These are phyloP conservation scores for Cynopterus brachyotis DNA, from an alignment of 2,113 vertebrate genomes.

Conservation along the genomic window DNA sequence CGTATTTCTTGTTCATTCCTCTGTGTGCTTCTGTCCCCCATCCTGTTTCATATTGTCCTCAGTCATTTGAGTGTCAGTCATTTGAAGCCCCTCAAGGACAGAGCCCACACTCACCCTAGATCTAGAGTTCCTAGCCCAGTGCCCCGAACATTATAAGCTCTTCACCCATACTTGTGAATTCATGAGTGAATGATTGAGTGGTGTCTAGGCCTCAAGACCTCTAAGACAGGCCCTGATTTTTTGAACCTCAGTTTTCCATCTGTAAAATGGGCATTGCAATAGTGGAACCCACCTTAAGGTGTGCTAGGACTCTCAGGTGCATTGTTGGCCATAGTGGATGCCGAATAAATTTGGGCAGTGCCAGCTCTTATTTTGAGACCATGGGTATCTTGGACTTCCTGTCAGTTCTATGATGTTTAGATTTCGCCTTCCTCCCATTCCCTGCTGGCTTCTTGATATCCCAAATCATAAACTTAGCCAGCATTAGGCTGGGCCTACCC, in stretches of 20 bases:
- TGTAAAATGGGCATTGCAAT: neutral
- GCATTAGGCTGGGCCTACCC: no score
- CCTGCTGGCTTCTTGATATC: neutral
- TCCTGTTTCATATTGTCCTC: neutral
- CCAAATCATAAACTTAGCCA: neutral
- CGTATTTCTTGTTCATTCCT: neutral
- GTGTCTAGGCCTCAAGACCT: neutral
- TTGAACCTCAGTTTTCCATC: neutral
- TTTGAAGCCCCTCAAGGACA: neutral
- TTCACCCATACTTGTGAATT: neutral
- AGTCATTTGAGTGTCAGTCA: neutral
- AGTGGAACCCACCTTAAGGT: neutral
- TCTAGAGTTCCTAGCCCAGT: neutral
- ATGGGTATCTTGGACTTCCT: no score
- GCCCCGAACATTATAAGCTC: neutral
- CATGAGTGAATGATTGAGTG: neutral
- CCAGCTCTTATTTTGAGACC: neutral
- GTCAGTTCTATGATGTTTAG: fast-evolving
- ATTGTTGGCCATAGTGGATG: fast-evolving
- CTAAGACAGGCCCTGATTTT: neutral
- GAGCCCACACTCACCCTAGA: neutral
- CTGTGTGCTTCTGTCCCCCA: neutral
- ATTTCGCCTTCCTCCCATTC: neutral
- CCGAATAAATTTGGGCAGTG: neutral
- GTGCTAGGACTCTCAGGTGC: neutral